These are phyloP conservation scores for Petrolisthes manimaculis DNA, from an alignment of 2,888 invertebrate species.

Conservation along the genomic window DNA sequence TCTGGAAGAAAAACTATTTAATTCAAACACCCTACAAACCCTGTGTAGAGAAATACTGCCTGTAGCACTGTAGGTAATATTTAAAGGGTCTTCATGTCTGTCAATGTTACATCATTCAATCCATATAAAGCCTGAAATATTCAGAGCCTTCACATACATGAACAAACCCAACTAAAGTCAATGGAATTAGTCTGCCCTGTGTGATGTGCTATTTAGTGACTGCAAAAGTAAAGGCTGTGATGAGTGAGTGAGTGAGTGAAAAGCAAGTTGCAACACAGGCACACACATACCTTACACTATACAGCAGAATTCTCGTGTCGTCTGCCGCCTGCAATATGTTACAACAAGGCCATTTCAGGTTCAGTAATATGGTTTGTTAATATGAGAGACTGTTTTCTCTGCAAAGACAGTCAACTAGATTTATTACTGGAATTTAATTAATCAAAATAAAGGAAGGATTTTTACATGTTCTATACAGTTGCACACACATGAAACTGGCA, in stretches of 20 bases:
- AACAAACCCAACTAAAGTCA: too few relatives aligned
- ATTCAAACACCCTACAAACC: too few relatives aligned
- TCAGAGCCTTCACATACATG: too few relatives aligned
- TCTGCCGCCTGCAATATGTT: slow-evolving; percentile 60
- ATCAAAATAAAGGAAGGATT: background rate
- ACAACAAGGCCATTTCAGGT: slow-evolving; percentile 49
- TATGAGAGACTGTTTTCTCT: background rate
- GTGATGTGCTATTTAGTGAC: background rate
- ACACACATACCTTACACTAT: slow-evolving; percentile 61
- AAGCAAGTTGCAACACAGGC: slow-evolving; percentile 19
- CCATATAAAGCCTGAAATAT: too few relatives aligned
- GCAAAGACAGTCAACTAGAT: slow-evolving; percentile 14
- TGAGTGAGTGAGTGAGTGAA: background rate
- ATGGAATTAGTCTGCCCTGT: background rate
- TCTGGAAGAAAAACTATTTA: too few relatives aligned
- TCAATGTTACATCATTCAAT: too few relatives aligned
- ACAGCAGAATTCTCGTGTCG: slow-evolving; percentile 62
- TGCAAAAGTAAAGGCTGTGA: background rate
- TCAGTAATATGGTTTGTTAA: slow-evolving; percentile 7
- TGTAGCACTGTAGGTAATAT: too few relatives aligned
- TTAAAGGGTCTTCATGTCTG: too few relatives aligned
- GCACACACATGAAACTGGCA: too few relatives aligned
- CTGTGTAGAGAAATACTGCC: too few relatives aligned
- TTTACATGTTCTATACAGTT: background rate
- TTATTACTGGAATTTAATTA: slow-evolving; percentile 2